Percentiles rank a stretch among this genome's conserved stretches.
phyloP scores from a whole-genome alignment of 2,113 vertebrate species.

The Climacteris rufus region DNA sequence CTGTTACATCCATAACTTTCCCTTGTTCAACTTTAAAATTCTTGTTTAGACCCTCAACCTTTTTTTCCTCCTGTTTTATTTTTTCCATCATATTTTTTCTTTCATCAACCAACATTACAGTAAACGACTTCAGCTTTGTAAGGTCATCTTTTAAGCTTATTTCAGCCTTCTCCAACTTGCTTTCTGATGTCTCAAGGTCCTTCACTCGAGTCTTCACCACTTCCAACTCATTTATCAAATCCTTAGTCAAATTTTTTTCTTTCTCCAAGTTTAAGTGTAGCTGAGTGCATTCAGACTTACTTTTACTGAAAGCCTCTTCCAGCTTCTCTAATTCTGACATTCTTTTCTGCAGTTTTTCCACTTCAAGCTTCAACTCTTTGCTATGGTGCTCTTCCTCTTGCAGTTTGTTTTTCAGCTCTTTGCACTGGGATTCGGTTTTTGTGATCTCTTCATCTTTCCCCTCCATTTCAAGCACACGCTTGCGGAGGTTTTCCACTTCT shows the following conservation, averaged over 20 bases:
- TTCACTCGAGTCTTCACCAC: slow-evolving; percentile 82
- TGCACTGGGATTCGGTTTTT: slow-evolving; percentile 87
- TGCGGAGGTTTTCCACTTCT: slow-evolving; percentile 90
- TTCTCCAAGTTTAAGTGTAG: slow-evolving; percentile 85
- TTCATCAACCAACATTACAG: slow-evolving; percentile 90
- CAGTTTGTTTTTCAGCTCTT: slow-evolving; percentile 85
- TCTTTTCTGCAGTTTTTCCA: slow-evolving; percentile 91
- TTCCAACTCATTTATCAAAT: slow-evolving; percentile 85
- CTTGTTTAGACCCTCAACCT: slow-evolving; percentile 81
- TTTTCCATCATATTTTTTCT: slow-evolving; percentile 89
- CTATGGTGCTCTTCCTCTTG: slow-evolving; percentile 87
- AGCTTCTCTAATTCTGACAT: slow-evolving; percentile 90
- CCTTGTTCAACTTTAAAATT: slow-evolving; percentile 87
- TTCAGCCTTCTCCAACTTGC: slow-evolving; percentile 83
- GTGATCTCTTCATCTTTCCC: slow-evolving; percentile 96
- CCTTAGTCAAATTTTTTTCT: slow-evolving; percentile 85
- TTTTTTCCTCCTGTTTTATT: slow-evolving; percentile 89
- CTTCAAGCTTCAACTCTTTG: slow-evolving; percentile 84
- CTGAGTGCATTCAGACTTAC: slow-evolving; percentile 84
- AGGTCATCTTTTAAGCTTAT: slow-evolving; percentile 88
- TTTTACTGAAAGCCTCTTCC: slow-evolving; percentile 84
- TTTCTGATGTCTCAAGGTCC: slow-evolving; percentile 84
- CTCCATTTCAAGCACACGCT: slow-evolving; percentile 94
- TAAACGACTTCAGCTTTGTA: slow-evolving; percentile 92
- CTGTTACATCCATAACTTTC: slow-evolving; percentile 93